Evolutionary conservation across 2,113 vertebrate species (phyloP).

Genomic region (Zapus hudsonius): DNA sequence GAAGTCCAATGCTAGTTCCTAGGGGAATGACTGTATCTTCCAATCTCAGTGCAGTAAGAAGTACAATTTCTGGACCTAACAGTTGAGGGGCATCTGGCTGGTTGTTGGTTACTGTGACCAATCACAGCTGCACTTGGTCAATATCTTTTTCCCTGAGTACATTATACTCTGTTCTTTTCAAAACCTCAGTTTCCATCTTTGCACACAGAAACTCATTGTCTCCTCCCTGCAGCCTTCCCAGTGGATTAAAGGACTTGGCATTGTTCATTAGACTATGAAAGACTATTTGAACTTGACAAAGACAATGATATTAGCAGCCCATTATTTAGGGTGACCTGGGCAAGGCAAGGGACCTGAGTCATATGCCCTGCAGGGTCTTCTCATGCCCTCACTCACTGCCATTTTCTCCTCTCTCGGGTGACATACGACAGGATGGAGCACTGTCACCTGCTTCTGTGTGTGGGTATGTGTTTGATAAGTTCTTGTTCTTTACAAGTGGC

Average conservation of each 20-base stretch:
- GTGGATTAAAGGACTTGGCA: background rate
- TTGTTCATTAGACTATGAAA: background rate
- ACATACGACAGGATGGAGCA: background rate
- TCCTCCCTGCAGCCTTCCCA: background rate
- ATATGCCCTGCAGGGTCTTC: background rate
- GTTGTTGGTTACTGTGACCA: background rate
- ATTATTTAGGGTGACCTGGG: no score
- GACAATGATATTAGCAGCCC: background rate
- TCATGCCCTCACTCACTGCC: accelerated
- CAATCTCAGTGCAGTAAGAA: background rate
- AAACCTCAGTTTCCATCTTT: background rate
- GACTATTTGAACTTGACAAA: background rate
- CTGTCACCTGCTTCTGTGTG: background rate
- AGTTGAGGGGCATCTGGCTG: background rate
- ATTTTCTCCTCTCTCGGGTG: accelerated
- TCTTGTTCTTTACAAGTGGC: background rate
- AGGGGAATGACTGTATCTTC: accelerated
- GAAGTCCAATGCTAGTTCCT: no score
- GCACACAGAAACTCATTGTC: background rate
- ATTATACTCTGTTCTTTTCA: background rate
- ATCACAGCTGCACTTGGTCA: background rate
- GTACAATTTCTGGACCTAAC: background rate
- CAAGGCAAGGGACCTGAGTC: accelerated
- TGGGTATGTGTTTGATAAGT: background rate
- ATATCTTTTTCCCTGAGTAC: background rate